These are phyloP conservation scores for Branchellion lobata DNA, from an alignment of 2,888 invertebrate species.

Conservation along the genomic window DNA sequence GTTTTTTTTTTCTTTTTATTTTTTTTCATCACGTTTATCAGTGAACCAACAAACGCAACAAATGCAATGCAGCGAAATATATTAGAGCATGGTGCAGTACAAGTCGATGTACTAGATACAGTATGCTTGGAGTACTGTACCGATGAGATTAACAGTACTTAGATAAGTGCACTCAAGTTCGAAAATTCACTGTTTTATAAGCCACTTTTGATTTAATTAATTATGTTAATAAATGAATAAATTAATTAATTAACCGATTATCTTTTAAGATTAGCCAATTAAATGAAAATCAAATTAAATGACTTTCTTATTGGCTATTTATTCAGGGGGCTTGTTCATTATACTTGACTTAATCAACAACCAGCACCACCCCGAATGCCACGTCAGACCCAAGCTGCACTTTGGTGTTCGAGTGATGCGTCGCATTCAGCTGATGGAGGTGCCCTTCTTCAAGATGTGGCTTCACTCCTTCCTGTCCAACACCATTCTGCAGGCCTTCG, in stretches of 20 bases:
- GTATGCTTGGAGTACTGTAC: no score
- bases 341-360: background rate
- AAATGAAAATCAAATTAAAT: slow-evolving; percentile 1
- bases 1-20: background rate
- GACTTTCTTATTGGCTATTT: background rate
- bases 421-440: slow-evolving; percentile 66
- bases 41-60: background rate
- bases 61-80: no score
- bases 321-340: background rate
- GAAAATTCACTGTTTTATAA: no score
- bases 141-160: no score
- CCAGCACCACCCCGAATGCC: background rate
- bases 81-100: no score
- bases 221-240: no score
- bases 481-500: slow-evolving; percentile 62
- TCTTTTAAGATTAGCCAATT: no score
- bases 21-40: background rate
- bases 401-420: slow-evolving; percentile 65
- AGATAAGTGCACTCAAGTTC: no score
- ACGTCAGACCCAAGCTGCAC: slow-evolving; percentile 65
- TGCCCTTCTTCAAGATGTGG: slow-evolving; percentile 66
- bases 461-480: slow-evolving; percentile 66
- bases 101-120: no score
- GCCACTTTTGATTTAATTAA: no score
- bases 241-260: no score